Conservation (phyloP, 2,888 invertebrate species). For the Argyra leucocephala region DNA sequence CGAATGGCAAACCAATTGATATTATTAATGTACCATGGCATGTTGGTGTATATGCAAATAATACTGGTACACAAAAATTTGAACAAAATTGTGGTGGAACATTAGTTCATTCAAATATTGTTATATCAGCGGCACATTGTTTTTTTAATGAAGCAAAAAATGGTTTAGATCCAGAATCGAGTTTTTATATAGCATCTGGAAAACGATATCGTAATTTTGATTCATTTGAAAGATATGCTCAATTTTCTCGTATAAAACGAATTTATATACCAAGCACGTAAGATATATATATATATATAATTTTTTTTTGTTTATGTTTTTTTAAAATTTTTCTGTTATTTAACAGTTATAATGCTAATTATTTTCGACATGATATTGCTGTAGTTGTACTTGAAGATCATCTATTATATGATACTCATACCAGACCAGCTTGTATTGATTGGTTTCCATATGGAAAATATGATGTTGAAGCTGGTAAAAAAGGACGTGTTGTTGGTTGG, state of each 20-base stretch:
- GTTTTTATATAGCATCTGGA: slow-evolving; percentile 24
- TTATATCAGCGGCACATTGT: slow-evolving; percentile 30
- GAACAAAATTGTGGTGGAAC: slow-evolving; percentile 29
- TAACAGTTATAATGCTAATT: no score
- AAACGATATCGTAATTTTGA: slow-evolving; percentile 21
- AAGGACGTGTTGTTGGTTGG: slow-evolving; percentile 28
- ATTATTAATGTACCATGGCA: slow-evolving; percentile 31
- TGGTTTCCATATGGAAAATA: slow-evolving; percentile 23
- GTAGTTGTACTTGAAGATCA: slow-evolving; percentile 31
- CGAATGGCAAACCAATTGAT: slow-evolving; percentile 17
- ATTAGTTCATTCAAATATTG: slow-evolving; percentile 29
- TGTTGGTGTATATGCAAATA: slow-evolving; percentile 27
- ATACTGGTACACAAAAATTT: slow-evolving; percentile 12
- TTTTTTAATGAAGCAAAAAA: slow-evolving; percentile 24
- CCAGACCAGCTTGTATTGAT: slow-evolving; percentile 38
- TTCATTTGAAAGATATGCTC: slow-evolving; percentile 18
- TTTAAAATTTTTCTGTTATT: no score
- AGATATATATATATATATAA: background rate
- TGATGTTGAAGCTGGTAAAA: slow-evolving; percentile 12
- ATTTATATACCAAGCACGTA: slow-evolving; percentile 20
- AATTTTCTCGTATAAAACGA: slow-evolving; percentile 22
- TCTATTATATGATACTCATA: slow-evolving; percentile 31
- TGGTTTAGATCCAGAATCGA: background rate
- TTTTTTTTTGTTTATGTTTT: no score
- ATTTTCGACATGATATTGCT: slow-evolving; percentile 32